Base-by-base conservation (phyloP, 2,113 vertebrate genomes). In the Hippocampus mohnikei region DNA sequence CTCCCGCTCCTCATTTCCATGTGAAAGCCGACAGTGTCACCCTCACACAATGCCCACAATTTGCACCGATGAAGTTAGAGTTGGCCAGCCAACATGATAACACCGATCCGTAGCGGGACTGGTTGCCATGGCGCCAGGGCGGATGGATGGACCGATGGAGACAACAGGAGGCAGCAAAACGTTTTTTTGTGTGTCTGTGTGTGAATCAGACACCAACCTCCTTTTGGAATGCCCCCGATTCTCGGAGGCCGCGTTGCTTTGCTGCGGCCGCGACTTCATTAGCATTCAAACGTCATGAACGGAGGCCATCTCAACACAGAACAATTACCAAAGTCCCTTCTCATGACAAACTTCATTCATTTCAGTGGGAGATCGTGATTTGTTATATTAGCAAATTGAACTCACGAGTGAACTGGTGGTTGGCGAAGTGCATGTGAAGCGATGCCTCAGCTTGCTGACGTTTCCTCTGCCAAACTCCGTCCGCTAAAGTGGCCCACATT, bases 31-130 rank as follows among this genome's bases (percentile, higher is more conserved):
- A 27, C 76, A 66, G 76, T 78, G 83, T 78, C 82, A 80, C 74
- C 69, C 75, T n/a, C 82, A 55, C 83, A 91, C 90, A 91, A 87
- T 91, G 90, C 85, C 79, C 85, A 85, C 90, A 93, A 92, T 91
- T 92, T 93, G 89, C 68, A 71, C 89, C 81, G 87, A 91, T 91
- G 89, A 91, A 93, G 91, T 93, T 91, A 91, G 87, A 87, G 81
- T 81, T 82, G 82, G 79, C 81, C 76, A 15, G 23, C 21, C 71
- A 12, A 29, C 79, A 81, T 86, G 88, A 92, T 91, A 89, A 89
- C 88, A 86, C 85, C 87, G 81, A 88, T 85, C 85, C 83, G 83
- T 88, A 78, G 81, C 67, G 46, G 46, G 46, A 50, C 21, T 68
- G 56, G 91, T 93, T 92, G 86, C 89, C 87, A 91, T 92, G 90